A percentile compares a stretch with the other conserved stretches of the same genome.
phyloP scores from a whole-genome alignment of 2,797 vertebrate species.

The Lagodon rhomboides region DNA sequence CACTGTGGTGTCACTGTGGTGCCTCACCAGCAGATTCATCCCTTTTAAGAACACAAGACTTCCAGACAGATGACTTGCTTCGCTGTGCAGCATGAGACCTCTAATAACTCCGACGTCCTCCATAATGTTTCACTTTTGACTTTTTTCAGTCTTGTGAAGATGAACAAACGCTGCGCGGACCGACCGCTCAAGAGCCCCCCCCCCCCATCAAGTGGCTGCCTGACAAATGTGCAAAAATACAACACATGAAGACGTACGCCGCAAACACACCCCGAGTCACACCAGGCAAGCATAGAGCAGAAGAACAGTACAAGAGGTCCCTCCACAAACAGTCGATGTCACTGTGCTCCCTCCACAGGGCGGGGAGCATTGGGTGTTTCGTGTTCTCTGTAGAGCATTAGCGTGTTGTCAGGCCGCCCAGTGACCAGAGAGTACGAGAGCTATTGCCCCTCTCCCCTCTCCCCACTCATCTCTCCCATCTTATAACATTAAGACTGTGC shows the following conservation, averaged over 20 bases:
- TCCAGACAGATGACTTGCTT: background rate
- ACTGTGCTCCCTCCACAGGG: conserved; percentile 55
- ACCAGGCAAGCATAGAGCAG: conserved; percentile 52
- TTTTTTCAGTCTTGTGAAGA: conserved; percentile 11
- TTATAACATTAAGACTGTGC: conserved; percentile 81
- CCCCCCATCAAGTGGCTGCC: conserved; percentile 15
- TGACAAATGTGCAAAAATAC: conserved; percentile 49
- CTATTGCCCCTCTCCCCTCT: conserved; percentile 67
- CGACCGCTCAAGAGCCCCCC: background rate
- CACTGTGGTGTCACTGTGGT: too few species aligned
- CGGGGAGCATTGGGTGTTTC: conserved; percentile 41
- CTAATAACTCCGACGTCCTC: background rate
- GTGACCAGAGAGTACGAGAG: conserved; percentile 63
- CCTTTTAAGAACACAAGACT: background rate
- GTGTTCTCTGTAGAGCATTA: conserved; percentile 56
- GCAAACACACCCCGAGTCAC: conserved; percentile 48
- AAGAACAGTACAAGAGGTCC: conserved; percentile 59
- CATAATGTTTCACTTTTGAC: background rate
- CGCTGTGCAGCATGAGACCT: background rate
- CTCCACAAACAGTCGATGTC: conserved; percentile 57
- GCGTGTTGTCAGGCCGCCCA: conserved; percentile 61
- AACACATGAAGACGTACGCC: conserved; percentile 28
- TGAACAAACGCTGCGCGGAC: background rate
- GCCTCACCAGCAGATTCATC: too few species aligned
- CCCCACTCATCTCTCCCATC: conserved; percentile 76